Base-by-base conservation (phyloP, 2,797 vertebrate genomes). In the Petrocephalus schoutedeni region DNA sequence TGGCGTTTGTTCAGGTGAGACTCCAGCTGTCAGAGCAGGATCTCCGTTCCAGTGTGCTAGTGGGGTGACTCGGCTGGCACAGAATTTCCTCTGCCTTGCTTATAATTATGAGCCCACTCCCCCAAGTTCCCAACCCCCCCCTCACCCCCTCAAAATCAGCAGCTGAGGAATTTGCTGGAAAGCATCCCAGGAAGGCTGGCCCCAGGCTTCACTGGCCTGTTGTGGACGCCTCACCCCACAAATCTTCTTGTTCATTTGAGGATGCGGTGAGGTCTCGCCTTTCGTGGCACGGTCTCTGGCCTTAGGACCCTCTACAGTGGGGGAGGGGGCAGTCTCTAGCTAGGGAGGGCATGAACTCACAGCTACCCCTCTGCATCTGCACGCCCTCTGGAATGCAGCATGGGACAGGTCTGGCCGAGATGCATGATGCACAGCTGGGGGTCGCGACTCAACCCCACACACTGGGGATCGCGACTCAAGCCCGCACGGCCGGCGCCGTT, bases 101-200 rank as follows among this genome's bases (percentile, higher is more conserved):
- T 83, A 6, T 83, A 83, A 83, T 53, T 83, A 51, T 83, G 45
- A 23, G 19, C 45, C 80, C n/a, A 2, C 36, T 7, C 59, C 59
- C 21, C 16, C 9, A 0, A 41, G 3, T 19, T 61, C 14, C 16
- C 4, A 21, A 16, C 58, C 45, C 49, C 49, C 14, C 3, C 21
- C 10, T 2, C n/a, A 36, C 45, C n/a, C 45, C 16, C 74, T n/a
- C 5, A 45, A 83, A 83, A 54, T 83, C 49, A 83, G 80, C 45
- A 12, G 80, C 80, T 83, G 80, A 51, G 80, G 80, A 83, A 83
- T 83, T 51, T 83, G 9, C 80, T 83, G 80, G 80, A 83, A 83
- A 54, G 45, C n/a, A 54, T 83, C 49, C 80, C 80, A 54, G 80
- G 19, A 54, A 51, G 51, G 80, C 80, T 28, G 80, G 49, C 21